phyloP scores from a whole-genome alignment of 2,888 invertebrate species.

The Noctua pronuba region DNA sequence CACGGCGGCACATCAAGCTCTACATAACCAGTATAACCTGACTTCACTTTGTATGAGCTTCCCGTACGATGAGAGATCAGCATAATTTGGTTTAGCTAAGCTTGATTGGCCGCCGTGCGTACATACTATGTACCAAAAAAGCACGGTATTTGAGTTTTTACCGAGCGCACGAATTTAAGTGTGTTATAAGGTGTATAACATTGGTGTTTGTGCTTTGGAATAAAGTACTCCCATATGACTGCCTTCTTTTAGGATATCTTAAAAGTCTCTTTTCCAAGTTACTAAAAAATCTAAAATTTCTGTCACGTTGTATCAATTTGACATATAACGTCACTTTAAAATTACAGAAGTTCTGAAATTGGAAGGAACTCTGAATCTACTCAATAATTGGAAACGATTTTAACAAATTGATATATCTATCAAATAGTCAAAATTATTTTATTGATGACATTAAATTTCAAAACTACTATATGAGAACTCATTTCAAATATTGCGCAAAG shows the following conservation, averaged over 20 bases:
- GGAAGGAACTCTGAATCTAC: conserved; percentile 33
- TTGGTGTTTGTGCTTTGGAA: too few relatives aligned
- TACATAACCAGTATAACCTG: too few relatives aligned
- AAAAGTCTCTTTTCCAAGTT: conserved; percentile 4
- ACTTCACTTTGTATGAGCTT: too few relatives aligned
- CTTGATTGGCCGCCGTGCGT: too few relatives aligned
- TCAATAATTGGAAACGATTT: conserved; percentile 25
- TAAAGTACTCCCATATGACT: not conserved
- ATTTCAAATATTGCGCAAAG: conserved; percentile 24
- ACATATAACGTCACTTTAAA: conserved; percentile 35
- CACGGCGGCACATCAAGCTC: too few relatives aligned
- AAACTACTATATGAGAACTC: conserved; percentile 12
- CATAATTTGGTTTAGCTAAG: too few relatives aligned
- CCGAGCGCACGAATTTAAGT: too few relatives aligned
- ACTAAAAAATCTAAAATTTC: not conserved
- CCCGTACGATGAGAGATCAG: too few relatives aligned
- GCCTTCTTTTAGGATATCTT: not conserved
- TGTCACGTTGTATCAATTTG: conserved; percentile 33
- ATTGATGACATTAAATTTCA: conserved; percentile 30
- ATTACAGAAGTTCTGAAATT: conserved; percentile 32
- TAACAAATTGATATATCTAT: conserved; percentile 16
- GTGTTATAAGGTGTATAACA: too few relatives aligned
- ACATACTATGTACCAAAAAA: too few relatives aligned
- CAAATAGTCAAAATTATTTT: conserved; percentile 20
- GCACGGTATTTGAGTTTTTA: too few relatives aligned